A percentile compares a stretch with the other conserved stretches of the same genome.
Conservation (phyloP, 2,797 vertebrate species). For the Propithecus perrieri region DNA sequence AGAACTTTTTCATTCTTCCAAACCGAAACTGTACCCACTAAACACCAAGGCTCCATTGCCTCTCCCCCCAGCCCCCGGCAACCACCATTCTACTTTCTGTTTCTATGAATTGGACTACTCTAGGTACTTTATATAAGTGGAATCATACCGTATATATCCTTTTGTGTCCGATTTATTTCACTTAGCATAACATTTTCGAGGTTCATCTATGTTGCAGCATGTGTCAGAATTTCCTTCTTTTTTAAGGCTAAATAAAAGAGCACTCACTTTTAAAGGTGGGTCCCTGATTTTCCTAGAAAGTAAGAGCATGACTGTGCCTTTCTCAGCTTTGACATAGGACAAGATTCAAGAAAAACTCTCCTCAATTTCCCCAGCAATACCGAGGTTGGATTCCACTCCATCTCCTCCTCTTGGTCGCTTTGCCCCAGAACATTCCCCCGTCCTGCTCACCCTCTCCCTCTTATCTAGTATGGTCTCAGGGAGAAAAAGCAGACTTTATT, state of each 20-base stretch:
- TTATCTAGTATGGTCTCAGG: not conserved
- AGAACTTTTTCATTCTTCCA: not conserved
- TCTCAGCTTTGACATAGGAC: not conserved
- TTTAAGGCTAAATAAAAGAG: not conserved
- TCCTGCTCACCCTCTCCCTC: not conserved
- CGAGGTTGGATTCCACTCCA: not conserved
- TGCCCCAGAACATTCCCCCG: not conserved
- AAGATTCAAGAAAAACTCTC: not conserved
- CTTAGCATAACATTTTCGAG: not conserved
- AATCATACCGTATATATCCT: not conserved
- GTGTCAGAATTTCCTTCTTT: not conserved
- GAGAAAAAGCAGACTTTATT: not conserved
- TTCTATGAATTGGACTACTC: not conserved
- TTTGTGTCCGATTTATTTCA: not conserved
- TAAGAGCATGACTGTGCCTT: not conserved
- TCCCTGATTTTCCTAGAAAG: not conserved
- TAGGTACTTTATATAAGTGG: not conserved
- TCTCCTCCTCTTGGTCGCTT: not conserved
- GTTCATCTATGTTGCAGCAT: not conserved
- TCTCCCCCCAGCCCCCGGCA: not conserved
- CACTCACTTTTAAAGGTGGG: not conserved
- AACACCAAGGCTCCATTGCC: accelerated
- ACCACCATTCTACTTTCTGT: not conserved
- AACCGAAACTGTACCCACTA: not conserved
- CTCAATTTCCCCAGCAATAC: too few relatives aligned